These are phyloP conservation scores for Mugil cephalus DNA, from an alignment of 2,113 vertebrate genomes.

Conservation along the genomic window DNA sequence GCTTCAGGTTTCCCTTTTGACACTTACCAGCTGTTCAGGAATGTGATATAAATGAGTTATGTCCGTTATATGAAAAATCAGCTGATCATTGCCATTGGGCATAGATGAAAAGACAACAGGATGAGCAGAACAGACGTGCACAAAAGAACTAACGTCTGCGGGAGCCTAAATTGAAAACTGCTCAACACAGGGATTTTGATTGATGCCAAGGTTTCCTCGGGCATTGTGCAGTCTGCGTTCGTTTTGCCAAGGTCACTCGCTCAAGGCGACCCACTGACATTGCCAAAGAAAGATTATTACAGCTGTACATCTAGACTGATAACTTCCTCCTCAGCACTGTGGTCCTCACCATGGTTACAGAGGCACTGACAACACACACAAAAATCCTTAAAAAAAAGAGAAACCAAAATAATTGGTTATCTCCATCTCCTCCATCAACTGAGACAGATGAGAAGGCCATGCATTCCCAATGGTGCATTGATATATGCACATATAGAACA, in stretches of 20 bases:
- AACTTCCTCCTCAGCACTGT: constrained; percentile 18
- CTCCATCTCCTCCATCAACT: constrained; percentile 40
- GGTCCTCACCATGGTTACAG: constrained; percentile 47
- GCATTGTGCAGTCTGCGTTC: constrained; percentile 55
- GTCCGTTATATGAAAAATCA: constrained; percentile 42
- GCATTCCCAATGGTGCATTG: constrained; percentile 31
- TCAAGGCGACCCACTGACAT: constrained; percentile 37
- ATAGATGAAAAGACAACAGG: constrained; percentile 20
- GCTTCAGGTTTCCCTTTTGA: constrained; percentile 15
- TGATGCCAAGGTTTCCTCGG: constrained; percentile 30
- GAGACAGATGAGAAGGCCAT: constrained; percentile 45
- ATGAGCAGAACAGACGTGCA: constrained; percentile 27
- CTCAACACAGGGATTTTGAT: constrained; percentile 47
- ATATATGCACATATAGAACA: constrained; percentile 54
- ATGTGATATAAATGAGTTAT: constrained; percentile 29
- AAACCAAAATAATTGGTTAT: constrained; percentile 53
- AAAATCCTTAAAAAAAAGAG: neutral
- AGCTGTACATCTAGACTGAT: constrained; percentile 51
- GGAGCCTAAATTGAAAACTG: constrained; percentile 23
- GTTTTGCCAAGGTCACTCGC: constrained; percentile 53
- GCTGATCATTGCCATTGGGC: constrained; percentile 37
- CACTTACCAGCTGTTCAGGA: constrained; percentile 27
- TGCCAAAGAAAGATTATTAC: constrained; percentile 51
- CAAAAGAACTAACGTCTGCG: constrained; percentile 36
- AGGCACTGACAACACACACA: constrained; percentile 17